These are phyloP conservation scores for Odocoileus hemionus DNA, from an alignment of 2,113 vertebrate species.

Conservation along the genomic window DNA sequence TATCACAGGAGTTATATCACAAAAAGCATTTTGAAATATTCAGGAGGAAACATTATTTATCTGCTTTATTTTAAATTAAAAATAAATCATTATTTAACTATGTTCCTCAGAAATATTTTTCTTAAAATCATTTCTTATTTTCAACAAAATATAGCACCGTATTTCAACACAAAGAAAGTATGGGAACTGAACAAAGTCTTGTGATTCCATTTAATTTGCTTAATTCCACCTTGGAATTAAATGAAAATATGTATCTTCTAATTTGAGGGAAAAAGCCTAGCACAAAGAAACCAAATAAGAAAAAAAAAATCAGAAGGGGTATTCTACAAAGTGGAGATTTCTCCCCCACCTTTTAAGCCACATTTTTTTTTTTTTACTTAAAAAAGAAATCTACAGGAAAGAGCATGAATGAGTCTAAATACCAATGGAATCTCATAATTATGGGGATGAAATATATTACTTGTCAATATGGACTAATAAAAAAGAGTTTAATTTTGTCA, in stretches of 20 bases:
- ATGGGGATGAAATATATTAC: neutral
- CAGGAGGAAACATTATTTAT: neutral
- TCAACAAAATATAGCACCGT: neutral
- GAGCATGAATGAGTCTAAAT: neutral
- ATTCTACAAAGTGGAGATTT: neutral
- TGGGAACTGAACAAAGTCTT: neutral
- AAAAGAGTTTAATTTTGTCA: neutral
- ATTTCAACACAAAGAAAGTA: neutral
- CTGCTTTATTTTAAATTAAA: conserved; percentile 12
- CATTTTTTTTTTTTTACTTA: conserved; percentile 1
- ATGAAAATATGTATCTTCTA: neutral
- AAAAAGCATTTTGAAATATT: neutral
- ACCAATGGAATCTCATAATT: neutral
- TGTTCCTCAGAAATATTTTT: neutral
- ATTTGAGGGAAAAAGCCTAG: neutral
- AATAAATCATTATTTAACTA: conserved; percentile 17
- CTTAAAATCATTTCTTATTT: neutral
- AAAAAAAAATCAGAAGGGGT: neutral
- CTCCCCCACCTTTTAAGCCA: neutral
- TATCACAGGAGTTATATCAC: neutral
- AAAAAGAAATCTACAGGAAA: neutral
- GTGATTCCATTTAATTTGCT: conserved; percentile 7
- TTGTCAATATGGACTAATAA: neutral
- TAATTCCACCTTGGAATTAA: neutral
- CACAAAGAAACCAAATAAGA: neutral